Evolutionary conservation across 2,797 vertebrate genomes (phyloP), one percentile per base, ranked within the genome.

Genomic region (Liparis tanakae): DNA sequence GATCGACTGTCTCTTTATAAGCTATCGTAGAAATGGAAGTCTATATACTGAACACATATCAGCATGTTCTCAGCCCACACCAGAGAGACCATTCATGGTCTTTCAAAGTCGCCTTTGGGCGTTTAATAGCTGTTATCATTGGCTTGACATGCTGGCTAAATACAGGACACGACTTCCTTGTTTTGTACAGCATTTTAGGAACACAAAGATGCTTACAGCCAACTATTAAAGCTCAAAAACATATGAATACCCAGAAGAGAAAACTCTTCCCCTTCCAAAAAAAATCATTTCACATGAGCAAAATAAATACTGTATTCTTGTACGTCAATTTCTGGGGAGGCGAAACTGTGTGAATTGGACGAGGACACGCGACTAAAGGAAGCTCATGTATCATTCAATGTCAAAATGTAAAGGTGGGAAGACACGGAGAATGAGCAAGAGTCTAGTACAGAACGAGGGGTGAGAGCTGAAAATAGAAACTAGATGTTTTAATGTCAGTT

Each of bases 381-480:
- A 89, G 74, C 81, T 91, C 89, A 93, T 94, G 85, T 86, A 90
- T 93, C 90, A 92, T 93, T 93, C 84, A 93, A 85, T 48, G 48
- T 89, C 76, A 91, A 88, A 90, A 63, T 85, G 87, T 91, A 71
- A 92, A 83, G 80, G 84, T 76, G 74, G 83, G 73, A 82, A 87
- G 83, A 88, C 64, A 83, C 76, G 76, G 74, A 72, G 70, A 79
- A 79, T 39, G 76, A 81, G 73, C 12, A 72, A 68, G 76, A 80
- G 72, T 65, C 79, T 70, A 65, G 67, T 65, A 74, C 55, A 77
- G 72, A 79, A 56, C 78, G 75, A 74, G 17, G 60, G 72, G 62
- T 41, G 70, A 78, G 68, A 67, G 85, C 76, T 77, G 65, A 88
- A 90, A 87, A 89, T 87, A 86, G 78, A 90, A 86, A 87, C 78